These are phyloP conservation scores for Scaptodrosophila lebanonensis DNA, from an alignment of 1,140 invertebrate genomes.

Conservation along the genomic window DNA sequence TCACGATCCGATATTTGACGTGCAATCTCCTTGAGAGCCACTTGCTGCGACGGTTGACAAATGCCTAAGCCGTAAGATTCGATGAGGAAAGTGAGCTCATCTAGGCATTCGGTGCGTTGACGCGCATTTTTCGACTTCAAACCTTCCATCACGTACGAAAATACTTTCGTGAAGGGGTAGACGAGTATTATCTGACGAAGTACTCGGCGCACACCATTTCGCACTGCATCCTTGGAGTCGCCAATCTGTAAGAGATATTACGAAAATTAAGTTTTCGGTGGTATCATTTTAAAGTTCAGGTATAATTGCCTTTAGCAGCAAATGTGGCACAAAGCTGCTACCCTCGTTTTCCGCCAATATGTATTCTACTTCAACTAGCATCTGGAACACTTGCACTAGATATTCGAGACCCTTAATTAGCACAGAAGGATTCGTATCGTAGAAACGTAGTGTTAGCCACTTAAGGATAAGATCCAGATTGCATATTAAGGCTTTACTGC, in stretches of 20 bases:
- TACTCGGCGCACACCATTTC: conserved; percentile 90
- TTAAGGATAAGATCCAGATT: conserved; percentile 97
- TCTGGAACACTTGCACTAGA: conserved; percentile 88
- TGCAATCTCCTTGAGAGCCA: conserved; percentile 93
- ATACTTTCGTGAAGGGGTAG: conserved; percentile 94
- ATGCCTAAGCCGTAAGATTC: conserved; percentile 91
- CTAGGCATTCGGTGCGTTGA: conserved; percentile 96
- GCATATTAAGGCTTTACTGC: conserved; percentile 87
- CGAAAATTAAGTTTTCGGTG: background rate
- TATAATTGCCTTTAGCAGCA: conserved; percentile 88
- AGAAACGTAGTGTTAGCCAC: conserved; percentile 97
- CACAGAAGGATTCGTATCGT: conserved; percentile 98
- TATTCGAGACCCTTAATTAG: conserved; percentile 96
- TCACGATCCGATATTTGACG: conserved; percentile 97
- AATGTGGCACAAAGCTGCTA: conserved; percentile 94
- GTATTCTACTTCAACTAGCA: conserved; percentile 88
- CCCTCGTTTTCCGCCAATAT: conserved; percentile 94
- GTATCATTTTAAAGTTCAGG: background rate
- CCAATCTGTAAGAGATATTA: conserved; percentile 83
- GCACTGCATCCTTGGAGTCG: conserved; percentile 96
- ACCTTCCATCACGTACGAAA: conserved; percentile 94
- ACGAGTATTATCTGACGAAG: conserved; percentile 91
- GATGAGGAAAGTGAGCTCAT: conserved; percentile 92
- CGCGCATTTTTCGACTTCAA: conserved; percentile 97
- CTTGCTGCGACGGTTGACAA: conserved; percentile 86